These are phyloP conservation scores for Podilymbus podiceps DNA, from an alignment of 2,113 vertebrate species.

Conservation along the genomic window DNA sequence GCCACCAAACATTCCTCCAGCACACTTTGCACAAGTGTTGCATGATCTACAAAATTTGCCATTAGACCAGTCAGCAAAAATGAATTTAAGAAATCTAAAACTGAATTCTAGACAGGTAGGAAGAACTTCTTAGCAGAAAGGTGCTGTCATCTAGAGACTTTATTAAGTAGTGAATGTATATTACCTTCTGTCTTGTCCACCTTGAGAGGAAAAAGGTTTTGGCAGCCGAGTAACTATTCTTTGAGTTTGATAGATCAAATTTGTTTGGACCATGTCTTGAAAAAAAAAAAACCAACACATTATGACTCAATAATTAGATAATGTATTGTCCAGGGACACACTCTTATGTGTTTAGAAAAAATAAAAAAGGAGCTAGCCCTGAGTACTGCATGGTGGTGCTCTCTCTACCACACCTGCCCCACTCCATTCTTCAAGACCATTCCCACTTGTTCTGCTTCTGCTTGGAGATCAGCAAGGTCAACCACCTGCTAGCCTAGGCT, in stretches of 20 bases:
- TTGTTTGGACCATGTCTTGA: conserved; percentile 83
- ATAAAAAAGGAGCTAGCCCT: not conserved
- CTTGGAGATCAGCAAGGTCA: not conserved
- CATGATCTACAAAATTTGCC: not conserved
- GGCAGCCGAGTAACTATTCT: conserved; percentile 76
- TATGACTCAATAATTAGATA: not conserved
- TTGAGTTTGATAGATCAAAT: conserved; percentile 69
- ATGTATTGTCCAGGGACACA: not conserved
- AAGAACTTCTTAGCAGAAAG: not conserved
- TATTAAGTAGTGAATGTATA: not conserved
- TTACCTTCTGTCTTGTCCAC: conserved; percentile 71
- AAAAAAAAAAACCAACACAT: conserved; percentile 17
- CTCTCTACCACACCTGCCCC: not conserved
- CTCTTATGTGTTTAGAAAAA: not conserved
- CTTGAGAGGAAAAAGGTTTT: conserved; percentile 56
- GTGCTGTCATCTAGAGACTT: not conserved
- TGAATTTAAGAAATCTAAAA: not conserved
- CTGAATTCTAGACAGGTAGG: not conserved
- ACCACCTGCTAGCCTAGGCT: not conserved
- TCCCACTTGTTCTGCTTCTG: not conserved
- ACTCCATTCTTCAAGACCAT: not conserved
- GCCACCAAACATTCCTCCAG: not conserved
- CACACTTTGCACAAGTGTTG: not conserved
- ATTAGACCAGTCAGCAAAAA: not conserved
- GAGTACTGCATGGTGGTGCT: not conserved